phyloP scores from a whole-genome alignment of 2,888 invertebrate genomes.

The Drosophila macrospina region DNA sequence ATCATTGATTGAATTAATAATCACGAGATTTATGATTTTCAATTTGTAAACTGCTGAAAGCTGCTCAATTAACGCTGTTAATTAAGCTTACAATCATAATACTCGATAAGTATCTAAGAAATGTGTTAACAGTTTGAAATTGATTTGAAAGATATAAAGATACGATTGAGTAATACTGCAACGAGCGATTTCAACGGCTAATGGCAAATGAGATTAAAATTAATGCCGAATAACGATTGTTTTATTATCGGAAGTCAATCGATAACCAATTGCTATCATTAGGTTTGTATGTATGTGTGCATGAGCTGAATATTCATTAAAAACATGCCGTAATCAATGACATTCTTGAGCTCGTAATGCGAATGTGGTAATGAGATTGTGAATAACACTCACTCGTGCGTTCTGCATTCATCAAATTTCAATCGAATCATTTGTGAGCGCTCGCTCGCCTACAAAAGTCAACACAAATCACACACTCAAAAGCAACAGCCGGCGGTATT shows the following conservation, averaged over 20 bases:
- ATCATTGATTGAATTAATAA: too few species aligned
- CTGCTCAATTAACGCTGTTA: too few species aligned
- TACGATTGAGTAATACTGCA: too few species aligned
- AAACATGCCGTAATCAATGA: constrained; percentile 6
- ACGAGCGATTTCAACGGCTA: too few species aligned
- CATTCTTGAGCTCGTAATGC: constrained; percentile 6
- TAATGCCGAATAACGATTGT: too few species aligned
- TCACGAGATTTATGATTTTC: too few species aligned
- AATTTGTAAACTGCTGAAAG: too few species aligned
- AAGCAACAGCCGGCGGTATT: constrained; percentile 28
- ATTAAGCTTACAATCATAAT: too few species aligned
- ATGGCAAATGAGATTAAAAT: too few species aligned
- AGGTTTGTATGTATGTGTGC: background rate
- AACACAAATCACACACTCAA: constrained; percentile 34
- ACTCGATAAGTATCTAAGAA: too few species aligned
- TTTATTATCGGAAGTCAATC: constrained; percentile 1
- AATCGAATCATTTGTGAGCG: constrained; percentile 51
- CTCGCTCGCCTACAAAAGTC: constrained; percentile 45
- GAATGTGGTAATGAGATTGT: constrained; percentile 22
- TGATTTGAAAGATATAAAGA: too few species aligned
- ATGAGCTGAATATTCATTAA: background rate
- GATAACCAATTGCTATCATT: background rate
- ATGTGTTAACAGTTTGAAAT: too few species aligned
- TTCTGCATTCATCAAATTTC: constrained; percentile 49
- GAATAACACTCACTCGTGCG: constrained; percentile 42